Percentiles rank a stretch among this genome's conserved stretches.
Evolutionary conservation across 2,797 vertebrate species (phyloP).

Genomic region (Discoglossus pictus): DNA sequence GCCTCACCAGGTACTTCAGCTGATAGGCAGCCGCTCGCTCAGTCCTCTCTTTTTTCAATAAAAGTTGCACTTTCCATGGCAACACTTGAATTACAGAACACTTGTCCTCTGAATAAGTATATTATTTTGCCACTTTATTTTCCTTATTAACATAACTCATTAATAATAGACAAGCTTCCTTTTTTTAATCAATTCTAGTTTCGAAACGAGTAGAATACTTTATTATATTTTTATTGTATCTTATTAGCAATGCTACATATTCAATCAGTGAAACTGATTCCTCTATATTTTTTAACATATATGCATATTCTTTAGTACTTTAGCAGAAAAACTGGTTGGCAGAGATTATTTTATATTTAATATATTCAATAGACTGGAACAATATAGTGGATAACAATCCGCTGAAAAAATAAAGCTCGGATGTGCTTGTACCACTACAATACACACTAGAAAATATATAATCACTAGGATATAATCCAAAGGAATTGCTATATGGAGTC

Average conservation of each 20-base stretch:
- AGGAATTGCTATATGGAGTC: too few species aligned
- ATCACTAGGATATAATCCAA: too few species aligned
- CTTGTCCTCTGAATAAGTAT: slow-evolving; percentile 26
- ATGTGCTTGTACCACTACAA: too few species aligned
- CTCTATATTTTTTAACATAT: too few species aligned
- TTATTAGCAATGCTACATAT: slow-evolving; percentile 22
- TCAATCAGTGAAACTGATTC: slow-evolving; percentile 16
- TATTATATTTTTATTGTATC: slow-evolving; percentile 7
- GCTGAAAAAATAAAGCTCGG: too few species aligned
- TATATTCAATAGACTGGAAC: too few species aligned
- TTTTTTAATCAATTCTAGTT: slow-evolving; percentile 7
- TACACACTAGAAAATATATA: too few species aligned
- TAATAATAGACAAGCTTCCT: slow-evolving; percentile 5
- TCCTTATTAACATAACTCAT: slow-evolving; percentile 33
- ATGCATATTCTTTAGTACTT: too few species aligned
- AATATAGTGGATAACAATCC: too few species aligned
- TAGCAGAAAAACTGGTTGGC: too few species aligned
- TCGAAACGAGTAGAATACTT: background rate
- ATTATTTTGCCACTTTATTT: slow-evolving; percentile 33
- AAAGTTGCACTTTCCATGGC: slow-evolving; percentile 50
- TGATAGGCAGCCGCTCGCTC: slow-evolving; percentile 36
- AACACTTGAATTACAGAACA: slow-evolving; percentile 47
- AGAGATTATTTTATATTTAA: too few species aligned
- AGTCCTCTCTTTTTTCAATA: slow-evolving; percentile 32
- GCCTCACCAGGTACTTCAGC: slow-evolving; percentile 44